Evolutionary conservation across 1,140 invertebrate species (phyloP), one percentile per base, ranked within the genome.

Genomic region (Zaprionus lachaisei): DNA sequence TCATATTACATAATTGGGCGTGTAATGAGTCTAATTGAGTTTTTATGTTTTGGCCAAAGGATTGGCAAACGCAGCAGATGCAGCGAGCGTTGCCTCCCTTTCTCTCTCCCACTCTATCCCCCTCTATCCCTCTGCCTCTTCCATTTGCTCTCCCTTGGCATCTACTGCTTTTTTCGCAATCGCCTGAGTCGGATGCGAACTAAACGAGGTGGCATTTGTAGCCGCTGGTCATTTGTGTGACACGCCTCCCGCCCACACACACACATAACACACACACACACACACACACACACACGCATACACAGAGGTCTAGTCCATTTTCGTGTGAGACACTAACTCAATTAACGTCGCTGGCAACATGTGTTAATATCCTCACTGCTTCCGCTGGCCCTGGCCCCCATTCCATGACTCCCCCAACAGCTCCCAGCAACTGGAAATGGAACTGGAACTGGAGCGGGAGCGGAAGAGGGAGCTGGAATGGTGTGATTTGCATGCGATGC

Each of bases 21-120:
- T 92, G 84, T 91, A 92, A 92, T 91, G 83, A 92, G 91, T 92
- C 87, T 92, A 92, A 92, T 92, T 92, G 91, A 92, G 91, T 92
- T 92, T 92, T 92, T 90, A 92, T 92, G 91, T 92, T 90, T 78
- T 72, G 71, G 64, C 69, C 66, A 58, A 75, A 71, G 65, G 65
- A 70, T 37, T 58, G 22, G 54, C 37, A 41, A 69, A 55, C 66
- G 62, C 57, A 69, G 41, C 66, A 70, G 60, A 34, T 72, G 20
- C 47, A 55, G 49, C 64, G 37, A n/a, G 20, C 51, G 49, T 31
- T 22, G 2, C 9, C 26, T 37, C 47, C 12, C 31, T 14, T 24
- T 47, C 24, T 62, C 37, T 56, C 5, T 4, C 9, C 22, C 12
- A 4, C 7, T 15, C 31, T 28, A 2, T 9, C 28, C 7, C 17